These are phyloP conservation scores for Aphaenogaster floridana DNA, from an alignment of 1,140 invertebrate genomes.

Conservation along the genomic window DNA sequence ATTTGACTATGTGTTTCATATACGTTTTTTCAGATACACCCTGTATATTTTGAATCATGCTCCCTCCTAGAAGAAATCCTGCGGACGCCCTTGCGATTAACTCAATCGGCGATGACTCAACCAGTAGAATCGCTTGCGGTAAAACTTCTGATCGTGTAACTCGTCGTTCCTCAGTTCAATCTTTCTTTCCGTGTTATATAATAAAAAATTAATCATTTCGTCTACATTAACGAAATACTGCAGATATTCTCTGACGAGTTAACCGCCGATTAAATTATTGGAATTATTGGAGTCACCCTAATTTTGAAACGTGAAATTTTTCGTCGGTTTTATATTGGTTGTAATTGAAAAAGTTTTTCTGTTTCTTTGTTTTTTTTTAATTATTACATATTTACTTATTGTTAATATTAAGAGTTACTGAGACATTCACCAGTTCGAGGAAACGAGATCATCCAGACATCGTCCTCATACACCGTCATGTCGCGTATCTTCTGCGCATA, in stretches of 20 bases:
- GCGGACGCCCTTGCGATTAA: not conserved
- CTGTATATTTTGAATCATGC: too few species aligned
- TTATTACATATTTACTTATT: not conserved
- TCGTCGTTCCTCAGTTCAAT: not conserved
- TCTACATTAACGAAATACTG: not conserved
- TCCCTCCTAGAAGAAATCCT: too few species aligned
- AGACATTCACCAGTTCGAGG: constrained; percentile 91
- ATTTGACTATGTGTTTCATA: too few species aligned
- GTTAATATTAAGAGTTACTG: not conserved
- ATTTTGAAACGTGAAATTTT: too few species aligned
- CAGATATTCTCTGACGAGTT: too few species aligned
- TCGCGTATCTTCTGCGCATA: constrained; percentile 91
- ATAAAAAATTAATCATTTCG: not conserved
- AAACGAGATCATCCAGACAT: constrained; percentile 94
- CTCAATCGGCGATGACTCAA: not conserved
- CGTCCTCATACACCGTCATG: constrained; percentile 90
- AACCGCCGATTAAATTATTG: too few species aligned
- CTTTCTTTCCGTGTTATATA: not conserved
- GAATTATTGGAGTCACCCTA: too few species aligned
- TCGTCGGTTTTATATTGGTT: too few species aligned
- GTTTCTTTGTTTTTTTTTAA: not conserved
- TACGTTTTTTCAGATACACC: too few species aligned
- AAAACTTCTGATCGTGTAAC: too few species aligned
- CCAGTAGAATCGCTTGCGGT: not conserved
- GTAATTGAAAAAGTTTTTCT: too few species aligned